Conservation (phyloP, 2,797 vertebrate species). For the Diceros bicornis region DNA sequence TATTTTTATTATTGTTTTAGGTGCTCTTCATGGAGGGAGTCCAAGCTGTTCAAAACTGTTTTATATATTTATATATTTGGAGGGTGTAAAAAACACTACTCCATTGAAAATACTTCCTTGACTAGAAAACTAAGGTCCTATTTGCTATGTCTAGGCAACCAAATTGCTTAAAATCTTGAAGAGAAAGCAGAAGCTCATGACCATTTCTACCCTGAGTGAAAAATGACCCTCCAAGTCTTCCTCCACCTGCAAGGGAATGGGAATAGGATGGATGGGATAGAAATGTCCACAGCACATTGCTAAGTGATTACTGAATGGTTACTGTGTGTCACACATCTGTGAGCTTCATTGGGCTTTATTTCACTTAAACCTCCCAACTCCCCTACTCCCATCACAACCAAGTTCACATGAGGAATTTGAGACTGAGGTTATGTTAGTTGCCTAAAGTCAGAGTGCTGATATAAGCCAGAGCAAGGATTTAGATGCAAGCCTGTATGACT, state of each 20-base stretch:
- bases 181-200: background rate
- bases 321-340: background rate
- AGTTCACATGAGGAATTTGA: slow-evolving; percentile 1
- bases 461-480: background rate
- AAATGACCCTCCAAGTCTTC: background rate
- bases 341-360: background rate
- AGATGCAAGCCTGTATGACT: background rate
- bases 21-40: background rate
- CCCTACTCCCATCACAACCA: background rate
- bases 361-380: background rate
- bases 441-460: background rate
- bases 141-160: background rate
- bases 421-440: background rate
- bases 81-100: background rate
- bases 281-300: background rate
- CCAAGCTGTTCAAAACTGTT: background rate
- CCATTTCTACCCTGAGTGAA: background rate
- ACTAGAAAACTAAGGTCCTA: background rate
- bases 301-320: background rate
- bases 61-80: background rate
- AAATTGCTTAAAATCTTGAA: background rate
- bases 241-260: rapidly evolving
- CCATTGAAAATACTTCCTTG: background rate
- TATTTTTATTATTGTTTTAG: background rate
- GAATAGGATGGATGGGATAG: background rate